These are phyloP conservation scores for Zophobas morio DNA, from an alignment of 1,140 invertebrate genomes.

Conservation along the genomic window DNA sequence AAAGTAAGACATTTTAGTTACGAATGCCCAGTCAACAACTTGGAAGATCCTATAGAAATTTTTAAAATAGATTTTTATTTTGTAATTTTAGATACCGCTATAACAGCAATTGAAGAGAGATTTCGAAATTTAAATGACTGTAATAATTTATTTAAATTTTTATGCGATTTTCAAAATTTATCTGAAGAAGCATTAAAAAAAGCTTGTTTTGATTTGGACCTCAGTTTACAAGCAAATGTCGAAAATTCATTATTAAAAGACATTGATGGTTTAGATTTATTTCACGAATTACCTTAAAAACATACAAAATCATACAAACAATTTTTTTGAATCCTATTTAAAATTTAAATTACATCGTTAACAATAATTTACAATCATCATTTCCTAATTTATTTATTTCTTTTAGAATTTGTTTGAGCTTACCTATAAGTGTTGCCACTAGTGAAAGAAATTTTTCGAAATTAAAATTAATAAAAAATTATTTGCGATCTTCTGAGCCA, in stretches of 20 bases:
- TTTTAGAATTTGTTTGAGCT: slow-evolving; percentile 35
- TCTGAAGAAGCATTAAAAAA: too few species aligned
- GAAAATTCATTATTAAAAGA: background rate
- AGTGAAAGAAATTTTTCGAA: slow-evolving; percentile 47
- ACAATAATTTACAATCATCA: background rate
- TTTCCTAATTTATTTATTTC: slow-evolving; percentile 23
- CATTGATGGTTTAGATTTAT: slow-evolving; percentile 6
- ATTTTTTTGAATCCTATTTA: background rate
- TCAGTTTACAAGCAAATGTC: background rate
- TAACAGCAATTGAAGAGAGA: background rate
- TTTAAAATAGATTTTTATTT: too few species aligned
- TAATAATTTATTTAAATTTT: too few species aligned
- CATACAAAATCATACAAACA: background rate
- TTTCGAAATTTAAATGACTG: background rate
- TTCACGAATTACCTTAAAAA: slow-evolving; percentile 9
- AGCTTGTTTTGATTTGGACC: background rate
- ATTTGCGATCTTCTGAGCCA: slow-evolving; percentile 31
- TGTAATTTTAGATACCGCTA: background rate
- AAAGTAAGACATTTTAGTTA: background rate
- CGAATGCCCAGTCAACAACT: too few species aligned
- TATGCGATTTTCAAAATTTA: too few species aligned
- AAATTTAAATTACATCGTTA: background rate
- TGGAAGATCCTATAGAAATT: too few species aligned
- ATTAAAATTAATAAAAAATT: slow-evolving; percentile 49
- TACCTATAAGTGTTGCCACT: slow-evolving; percentile 37